A percentile compares a stretch with the other conserved stretches of the same genome.
These are phyloP conservation scores for Meliscaeva auricollis DNA, from an alignment of 2,888 invertebrate genomes.

Conservation along the genomic window DNA sequence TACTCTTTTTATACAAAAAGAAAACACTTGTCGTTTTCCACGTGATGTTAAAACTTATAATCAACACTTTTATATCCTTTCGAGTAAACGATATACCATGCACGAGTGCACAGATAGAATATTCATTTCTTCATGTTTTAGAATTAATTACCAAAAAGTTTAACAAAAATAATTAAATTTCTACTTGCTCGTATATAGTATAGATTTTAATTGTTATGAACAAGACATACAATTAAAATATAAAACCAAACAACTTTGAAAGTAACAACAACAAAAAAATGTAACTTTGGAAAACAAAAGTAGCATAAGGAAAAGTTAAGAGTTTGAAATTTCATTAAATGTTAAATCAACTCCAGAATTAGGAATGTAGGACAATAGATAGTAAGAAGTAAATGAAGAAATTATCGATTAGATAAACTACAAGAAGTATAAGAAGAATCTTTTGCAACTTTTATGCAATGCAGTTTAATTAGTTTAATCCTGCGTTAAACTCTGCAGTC, in stretches of 20 bases:
- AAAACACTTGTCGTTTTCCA: not conserved
- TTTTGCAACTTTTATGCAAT: not conserved
- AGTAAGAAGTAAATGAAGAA: not conserved
- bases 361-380: not conserved
- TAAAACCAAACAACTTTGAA: not conserved
- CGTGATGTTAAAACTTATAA: constrained; percentile 16
- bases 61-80: not conserved
- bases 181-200: not conserved
- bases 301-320: not conserved
- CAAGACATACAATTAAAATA: not conserved
- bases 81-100: not conserved
- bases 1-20: not conserved
- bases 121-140: not conserved
- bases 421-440: not conserved
- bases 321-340: constrained; percentile 1
- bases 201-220: constrained; percentile 8
- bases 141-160: constrained; percentile 30
- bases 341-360: not conserved
- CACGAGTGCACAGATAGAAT: not conserved
- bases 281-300: not conserved
- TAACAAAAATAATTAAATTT: constrained; percentile 19
- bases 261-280: not conserved
- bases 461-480: constrained; percentile 9
- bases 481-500: not conserved
- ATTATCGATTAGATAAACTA: constrained; percentile 12